phyloP scores from a whole-genome alignment of 2,888 invertebrate species.

The Nycteola revayana region DNA sequence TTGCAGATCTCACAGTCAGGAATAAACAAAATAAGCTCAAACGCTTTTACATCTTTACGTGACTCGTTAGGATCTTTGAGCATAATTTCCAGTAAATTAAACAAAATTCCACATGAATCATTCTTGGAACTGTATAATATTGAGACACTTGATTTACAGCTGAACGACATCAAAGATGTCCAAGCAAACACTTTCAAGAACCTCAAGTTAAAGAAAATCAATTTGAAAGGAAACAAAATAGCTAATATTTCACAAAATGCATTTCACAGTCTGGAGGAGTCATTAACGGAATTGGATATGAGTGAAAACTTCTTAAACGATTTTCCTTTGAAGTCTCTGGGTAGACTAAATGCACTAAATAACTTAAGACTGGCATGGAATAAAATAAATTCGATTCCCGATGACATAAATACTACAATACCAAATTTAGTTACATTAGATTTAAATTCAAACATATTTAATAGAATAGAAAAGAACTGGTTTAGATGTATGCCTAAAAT shows the following conservation, averaged over 20 bases:
- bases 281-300: slow-evolving; percentile 90
- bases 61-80: slow-evolving; percentile 88
- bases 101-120: slow-evolving; percentile 89
- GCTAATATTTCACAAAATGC: slow-evolving; percentile 91
- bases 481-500: slow-evolving; percentile 91
- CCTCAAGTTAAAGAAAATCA: slow-evolving; percentile 89
- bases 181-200: slow-evolving; percentile 93
- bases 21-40: slow-evolving; percentile 86
- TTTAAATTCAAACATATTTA: slow-evolving; percentile 93
- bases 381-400: slow-evolving; percentile 89
- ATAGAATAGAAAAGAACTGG: slow-evolving; percentile 87
- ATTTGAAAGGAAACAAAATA: slow-evolving; percentile 92
- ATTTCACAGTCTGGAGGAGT: slow-evolving; percentile 88
- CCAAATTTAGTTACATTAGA: slow-evolving; percentile 89
- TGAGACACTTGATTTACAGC: slow-evolving; percentile 90
- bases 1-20: slow-evolving; percentile 90
- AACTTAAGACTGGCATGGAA: slow-evolving; percentile 91
- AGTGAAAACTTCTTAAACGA: slow-evolving; percentile 92
- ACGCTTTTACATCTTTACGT: slow-evolving; percentile 85
- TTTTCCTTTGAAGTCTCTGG: slow-evolving; percentile 91
- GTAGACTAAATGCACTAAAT: slow-evolving; percentile 87
- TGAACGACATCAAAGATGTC: slow-evolving; percentile 91
- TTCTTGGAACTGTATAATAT: slow-evolving; percentile 86
- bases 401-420: slow-evolving; percentile 86
- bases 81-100: slow-evolving; percentile 88